Base-by-base conservation (phyloP, 2,888 invertebrate species). In the Charanyca ferruginea region DNA sequence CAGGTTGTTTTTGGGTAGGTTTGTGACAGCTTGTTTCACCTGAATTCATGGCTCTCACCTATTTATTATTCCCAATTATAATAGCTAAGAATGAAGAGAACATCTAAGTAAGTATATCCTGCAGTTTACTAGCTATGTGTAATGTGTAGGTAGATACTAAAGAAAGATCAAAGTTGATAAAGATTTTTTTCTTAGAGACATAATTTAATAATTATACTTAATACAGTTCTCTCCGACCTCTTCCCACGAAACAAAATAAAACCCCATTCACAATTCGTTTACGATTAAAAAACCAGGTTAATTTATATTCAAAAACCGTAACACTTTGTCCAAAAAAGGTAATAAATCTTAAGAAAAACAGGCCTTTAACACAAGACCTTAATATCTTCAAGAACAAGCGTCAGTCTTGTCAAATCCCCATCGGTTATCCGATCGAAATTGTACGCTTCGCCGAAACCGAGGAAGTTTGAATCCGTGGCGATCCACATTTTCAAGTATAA, bases 341-440 rank as follows among this genome's bases (percentile, higher is more conserved):
- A 52, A 25, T 69, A 44, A 59, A 8, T 28, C 69, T 22, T 66
- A 9, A 2, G 49, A 35, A 55, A 58, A 20, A 58, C 20, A 41
- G 41, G 42, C 13, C 2, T 32, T 9, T 38, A 38, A 23, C 3
- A 41, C 7, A n/a, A n/a, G 25, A 22, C 23, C 28, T 51, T 48
- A 63, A 63, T 52, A 48, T 28, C 22, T n/a, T 48, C 18, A 25
- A 28, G 18, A 72, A 44, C 25, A 64, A 18, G 48, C 52, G 25
- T 64, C 42, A 68, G 23, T 73, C 64, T 44, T 22, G n/a, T 28
- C 22, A 13, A 23, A 63, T 23, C 0, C 3, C n/a, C 65, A 64
- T 72, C 73, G 66, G 51, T 44, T 60, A 63, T 70, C 63, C 48
- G 47, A 57, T 68, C 61, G 55, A 68, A 52, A 60, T 1, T 18